phyloP scores from a whole-genome alignment of 2,888 invertebrate species.

The Orthosia cruda region DNA sequence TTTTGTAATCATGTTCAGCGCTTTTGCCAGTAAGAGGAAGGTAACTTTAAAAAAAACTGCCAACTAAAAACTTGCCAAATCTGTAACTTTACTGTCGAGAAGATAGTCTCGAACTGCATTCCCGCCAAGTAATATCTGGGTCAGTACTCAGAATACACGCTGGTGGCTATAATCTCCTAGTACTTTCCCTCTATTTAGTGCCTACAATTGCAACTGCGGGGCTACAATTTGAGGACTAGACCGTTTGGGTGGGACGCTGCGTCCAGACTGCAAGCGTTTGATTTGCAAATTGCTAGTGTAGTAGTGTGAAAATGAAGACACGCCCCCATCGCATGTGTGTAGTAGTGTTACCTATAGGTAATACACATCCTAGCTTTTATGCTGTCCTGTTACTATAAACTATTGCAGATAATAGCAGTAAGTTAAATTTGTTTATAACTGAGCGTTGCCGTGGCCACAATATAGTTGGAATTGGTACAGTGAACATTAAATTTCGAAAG shows the following conservation, averaged over 20 bases:
- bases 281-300: constrained; percentile 28
- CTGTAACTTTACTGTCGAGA: not conserved
- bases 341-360: not conserved
- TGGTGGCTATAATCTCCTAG: constrained; percentile 20
- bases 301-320: constrained; percentile 18
- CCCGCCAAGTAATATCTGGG: not conserved
- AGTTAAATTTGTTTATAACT: not conserved
- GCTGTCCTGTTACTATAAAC: constrained; percentile 33
- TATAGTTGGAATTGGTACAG: not conserved
- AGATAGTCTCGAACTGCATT: not conserved
- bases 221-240: constrained; percentile 13
- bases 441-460: not conserved
- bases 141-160: not conserved
- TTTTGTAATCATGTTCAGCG: not conserved
- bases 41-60: not conserved
- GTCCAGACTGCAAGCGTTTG: constrained; percentile 19
- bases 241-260: not conserved
- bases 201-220: constrained; percentile 5
- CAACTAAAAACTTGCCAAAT: not conserved
- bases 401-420: constrained; percentile 6
- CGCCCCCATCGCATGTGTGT: constrained; percentile 14
- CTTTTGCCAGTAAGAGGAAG: not conserved
- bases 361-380: constrained; percentile 13
- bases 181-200: constrained; percentile 9
- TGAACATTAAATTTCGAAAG: not conserved